Evolutionary conservation across 2,797 vertebrate genomes (phyloP), one percentile per base, ranked within the genome.

Genomic region (Lindbergichthys nudifrons): DNA sequence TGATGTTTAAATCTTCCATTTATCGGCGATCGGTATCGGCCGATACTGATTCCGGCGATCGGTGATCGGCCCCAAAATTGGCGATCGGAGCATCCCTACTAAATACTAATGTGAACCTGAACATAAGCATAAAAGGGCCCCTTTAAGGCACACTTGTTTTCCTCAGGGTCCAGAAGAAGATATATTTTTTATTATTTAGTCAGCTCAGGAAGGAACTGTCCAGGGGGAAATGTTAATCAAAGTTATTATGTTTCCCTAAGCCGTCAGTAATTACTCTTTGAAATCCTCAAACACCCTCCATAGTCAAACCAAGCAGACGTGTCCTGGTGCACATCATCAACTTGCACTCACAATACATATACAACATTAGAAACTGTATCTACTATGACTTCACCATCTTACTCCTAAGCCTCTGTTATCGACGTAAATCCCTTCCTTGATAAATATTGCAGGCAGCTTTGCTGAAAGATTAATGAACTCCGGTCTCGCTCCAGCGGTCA

Each of bases 401-500:
- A 10, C 60, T 54, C 32, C 63, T 86, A 84, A 88, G 85, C 82
- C 85, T 74, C 82, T 43, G 67, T 70, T 83, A 87, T 85, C 74
- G 67, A 77, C 83, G 57, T 74, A 73, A 88, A 89, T 88, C 84
- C 77, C 70, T 71, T 81, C 81, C 75, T 82, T 80, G 84, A 89
- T 90, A 87, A 92, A 91, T 90, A 89, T 89, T 89, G 70, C 88
- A 90, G 67, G 69, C 77, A 1, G 77, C 77, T 79, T 75, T 26
- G 73, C 80, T 89, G 77, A 88, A 89, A 89, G 83, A 90, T 87
- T 86, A 88, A 91, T 89, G 89, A 89, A 75, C 19, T 0, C 0
- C 0, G 26, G 72, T 86, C 69, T 46, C 45, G 64, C 87, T 88
- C 82, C 75, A 2, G 67, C 51, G 57, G 76, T 79, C 84, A 54